Evolutionary conservation across 35 echinoderm and acorn worm species (phyloP), one percentile per base, ranked within the genome.

Genomic region (Diadema setosum): DNA sequence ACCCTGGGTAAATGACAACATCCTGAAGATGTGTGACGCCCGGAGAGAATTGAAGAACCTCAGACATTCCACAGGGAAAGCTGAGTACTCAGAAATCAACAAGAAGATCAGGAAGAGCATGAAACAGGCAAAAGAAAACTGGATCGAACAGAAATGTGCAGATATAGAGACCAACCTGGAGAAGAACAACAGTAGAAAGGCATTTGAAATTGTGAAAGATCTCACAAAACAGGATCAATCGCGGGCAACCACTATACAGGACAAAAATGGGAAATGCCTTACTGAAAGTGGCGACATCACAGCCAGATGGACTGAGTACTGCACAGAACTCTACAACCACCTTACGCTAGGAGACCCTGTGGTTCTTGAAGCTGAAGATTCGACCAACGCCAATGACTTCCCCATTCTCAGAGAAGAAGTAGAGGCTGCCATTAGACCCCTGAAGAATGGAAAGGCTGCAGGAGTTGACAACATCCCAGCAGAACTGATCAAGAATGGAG

Each of bases 401-500:
- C 70, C 70, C 6, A 76, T 76, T 15, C 30, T 70, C n/a, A n/a
- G n/a, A n/a, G n/a, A n/a, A n/a, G n/a, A n/a, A n/a, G n/a, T n/a
- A n/a, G n/a, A n/a, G n/a, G n/a, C n/a, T 15, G 82, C 82, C 3
- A 61, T 84, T 26, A 84, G 64, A 37, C 37, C 16, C 58, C 55
- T 84, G 8, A 55, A 84, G 82, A 84, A 61, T n/a, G 55, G 88
- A 25, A 91, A 85, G 35, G 32, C 82, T 1, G 52, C 88, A 14
- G 88, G 88, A 9, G 82, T 85, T 9, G 88, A 91, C 88, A 91
- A 86, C 61, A 46, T 91, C 33, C 81, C 88, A 67, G 81, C 83
- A 57, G 83, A 87, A 45, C 69, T 92, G 0, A 80, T 92, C 39
- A 25, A 88, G 33, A 16, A 21, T 14, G 89, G 36, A 40, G 81